phyloP scores from a whole-genome alignment of 2,888 invertebrate species.

The Hemithea aestivaria region DNA sequence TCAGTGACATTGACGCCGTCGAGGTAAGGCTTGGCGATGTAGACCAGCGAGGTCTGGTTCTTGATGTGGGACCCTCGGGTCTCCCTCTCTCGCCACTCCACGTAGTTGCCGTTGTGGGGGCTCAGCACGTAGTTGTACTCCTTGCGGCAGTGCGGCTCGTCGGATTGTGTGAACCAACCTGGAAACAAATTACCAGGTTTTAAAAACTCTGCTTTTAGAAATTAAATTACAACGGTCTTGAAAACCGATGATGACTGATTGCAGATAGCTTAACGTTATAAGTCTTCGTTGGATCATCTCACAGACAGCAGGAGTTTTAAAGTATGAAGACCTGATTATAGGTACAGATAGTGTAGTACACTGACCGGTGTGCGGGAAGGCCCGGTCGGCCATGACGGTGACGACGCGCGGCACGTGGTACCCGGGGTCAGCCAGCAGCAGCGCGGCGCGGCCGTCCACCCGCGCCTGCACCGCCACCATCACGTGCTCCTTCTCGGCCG shows the following conservation, averaged over 20 bases:
- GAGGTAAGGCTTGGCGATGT: slow-evolving; percentile 86
- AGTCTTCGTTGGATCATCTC: too few relatives aligned
- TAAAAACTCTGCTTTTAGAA: too few relatives aligned
- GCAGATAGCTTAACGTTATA: too few relatives aligned
- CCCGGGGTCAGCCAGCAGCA: slow-evolving; percentile 92
- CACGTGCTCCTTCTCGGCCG: slow-evolving; percentile 93
- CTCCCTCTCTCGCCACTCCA: slow-evolving; percentile 91
- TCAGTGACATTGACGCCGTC: slow-evolving; percentile 93
- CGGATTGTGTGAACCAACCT: slow-evolving; percentile 92
- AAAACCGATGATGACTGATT: too few relatives aligned
- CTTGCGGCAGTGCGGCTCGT: slow-evolving; percentile 86
- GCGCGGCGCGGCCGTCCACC: slow-evolving; percentile 85
- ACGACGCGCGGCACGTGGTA: slow-evolving; percentile 93
- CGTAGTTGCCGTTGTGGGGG: slow-evolving; percentile 83
- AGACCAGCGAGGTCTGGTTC: slow-evolving; percentile 85
- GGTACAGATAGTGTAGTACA: background rate
- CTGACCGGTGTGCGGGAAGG: slow-evolving; percentile 90
- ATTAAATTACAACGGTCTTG: too few relatives aligned
- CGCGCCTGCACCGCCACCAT: slow-evolving; percentile 87
- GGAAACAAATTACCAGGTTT: slow-evolving; percentile 10
- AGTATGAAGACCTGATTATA: too few relatives aligned
- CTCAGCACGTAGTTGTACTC: slow-evolving; percentile 90
- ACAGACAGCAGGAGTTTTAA: too few relatives aligned
- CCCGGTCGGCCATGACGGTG: slow-evolving; percentile 91
- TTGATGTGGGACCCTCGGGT: slow-evolving; percentile 80